phyloP scores from a whole-genome alignment of 2,113 vertebrate genomes.

The Alces alces region DNA sequence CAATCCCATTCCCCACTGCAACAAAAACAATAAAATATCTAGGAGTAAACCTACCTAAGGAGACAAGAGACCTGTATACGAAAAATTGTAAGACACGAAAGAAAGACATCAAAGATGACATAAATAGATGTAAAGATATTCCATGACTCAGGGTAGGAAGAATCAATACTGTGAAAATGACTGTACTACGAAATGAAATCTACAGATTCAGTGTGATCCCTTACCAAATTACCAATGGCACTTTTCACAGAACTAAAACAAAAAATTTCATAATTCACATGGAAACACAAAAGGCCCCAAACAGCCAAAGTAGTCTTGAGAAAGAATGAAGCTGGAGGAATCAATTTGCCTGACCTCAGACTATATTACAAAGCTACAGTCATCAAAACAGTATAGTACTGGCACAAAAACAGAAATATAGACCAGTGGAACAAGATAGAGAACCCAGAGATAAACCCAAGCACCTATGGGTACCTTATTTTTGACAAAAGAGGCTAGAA shows the following conservation, averaged over 20 bases:
- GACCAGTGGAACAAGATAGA: background rate
- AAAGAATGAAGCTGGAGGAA: background rate
- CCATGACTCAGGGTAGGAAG: too few species aligned
- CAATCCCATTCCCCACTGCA: background rate
- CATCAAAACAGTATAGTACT: background rate
- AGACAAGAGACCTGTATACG: background rate
- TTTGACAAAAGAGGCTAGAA: background rate
- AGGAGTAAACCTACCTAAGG: background rate
- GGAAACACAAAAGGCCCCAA: background rate
- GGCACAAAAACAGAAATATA: background rate
- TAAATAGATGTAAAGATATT: background rate
- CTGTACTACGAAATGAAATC: too few species aligned
- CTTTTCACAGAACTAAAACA: background rate
- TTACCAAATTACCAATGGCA: background rate
- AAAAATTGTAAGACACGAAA: background rate
- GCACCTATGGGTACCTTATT: background rate
- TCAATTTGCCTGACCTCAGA: background rate
- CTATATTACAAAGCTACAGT: background rate
- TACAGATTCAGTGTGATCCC: background rate
- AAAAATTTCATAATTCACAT: background rate
- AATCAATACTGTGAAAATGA: too few species aligned
- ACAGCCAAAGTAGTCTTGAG: background rate
- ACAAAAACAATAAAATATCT: background rate
- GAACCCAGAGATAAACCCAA: background rate
- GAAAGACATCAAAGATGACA: background rate